Conservation (phyloP, 2,797 vertebrate species). For the Hoplostethus atlanticus region DNA sequence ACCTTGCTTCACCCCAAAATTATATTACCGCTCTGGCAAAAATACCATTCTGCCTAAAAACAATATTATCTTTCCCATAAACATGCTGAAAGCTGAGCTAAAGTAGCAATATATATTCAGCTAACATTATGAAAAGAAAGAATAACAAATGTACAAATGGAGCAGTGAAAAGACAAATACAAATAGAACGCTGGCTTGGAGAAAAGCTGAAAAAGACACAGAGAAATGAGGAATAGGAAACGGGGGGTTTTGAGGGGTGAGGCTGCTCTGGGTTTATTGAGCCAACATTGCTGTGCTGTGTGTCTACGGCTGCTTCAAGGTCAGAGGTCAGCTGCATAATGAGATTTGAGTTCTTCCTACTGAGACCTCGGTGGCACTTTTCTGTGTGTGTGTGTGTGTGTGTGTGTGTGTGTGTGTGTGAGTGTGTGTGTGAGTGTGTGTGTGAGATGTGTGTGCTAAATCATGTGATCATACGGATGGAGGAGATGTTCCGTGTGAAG, state of each 20-base stretch:
- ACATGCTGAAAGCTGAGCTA: neutral
- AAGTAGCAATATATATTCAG: constrained; percentile 29
- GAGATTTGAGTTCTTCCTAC: constrained; percentile 52
- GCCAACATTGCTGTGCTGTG: constrained; percentile 22
- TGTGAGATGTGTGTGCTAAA: neutral
- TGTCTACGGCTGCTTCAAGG: constrained; percentile 21
- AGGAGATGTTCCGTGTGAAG: constrained; percentile 36
- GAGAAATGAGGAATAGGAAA: neutral
- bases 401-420: neutral
- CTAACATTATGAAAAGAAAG: neutral
- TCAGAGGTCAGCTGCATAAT: constrained; percentile 70
- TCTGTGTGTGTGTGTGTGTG: constrained; percentile 2
- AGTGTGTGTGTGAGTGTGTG: neutral
- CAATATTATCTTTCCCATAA: neutral
- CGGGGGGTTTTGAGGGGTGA: constrained; percentile 7
- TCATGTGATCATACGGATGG: constrained; percentile 44
- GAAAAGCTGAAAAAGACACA: neutral
- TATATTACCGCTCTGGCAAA: constrained; percentile 4
- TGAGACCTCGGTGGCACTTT: constrained; percentile 51
- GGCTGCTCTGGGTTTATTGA: constrained; percentile 28
- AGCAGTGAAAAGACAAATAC: neutral
- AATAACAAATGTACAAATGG: constrained; percentile 1
- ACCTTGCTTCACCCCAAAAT: constrained; percentile 22
- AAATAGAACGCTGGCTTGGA: neutral
- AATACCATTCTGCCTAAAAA: constrained; percentile 14